These are phyloP conservation scores for Callorhinus ursinus DNA, from an alignment of 2,113 vertebrate genomes.

Conservation along the genomic window DNA sequence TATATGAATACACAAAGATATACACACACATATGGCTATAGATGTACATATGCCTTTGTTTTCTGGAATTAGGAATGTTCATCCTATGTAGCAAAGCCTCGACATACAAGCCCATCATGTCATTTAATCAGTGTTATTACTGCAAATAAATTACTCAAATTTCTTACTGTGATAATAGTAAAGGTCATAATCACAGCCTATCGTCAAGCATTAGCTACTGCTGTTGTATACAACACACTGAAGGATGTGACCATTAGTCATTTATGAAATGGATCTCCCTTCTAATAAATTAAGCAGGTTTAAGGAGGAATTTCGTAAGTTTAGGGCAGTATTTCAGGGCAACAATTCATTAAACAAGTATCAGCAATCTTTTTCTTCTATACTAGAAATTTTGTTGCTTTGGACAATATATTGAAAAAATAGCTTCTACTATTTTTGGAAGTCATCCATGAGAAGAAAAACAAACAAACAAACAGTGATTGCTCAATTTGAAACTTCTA, in stretches of 20 bases:
- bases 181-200: not conserved
- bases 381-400: conserved; percentile 34
- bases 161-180: not conserved
- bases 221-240: not conserved
- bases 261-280: not conserved
- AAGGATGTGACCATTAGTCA: not conserved
- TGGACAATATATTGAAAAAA: not conserved
- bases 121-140: not conserved
- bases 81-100: not conserved
- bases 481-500: conserved; percentile 1
- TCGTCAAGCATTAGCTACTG: not conserved
- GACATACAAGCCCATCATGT: not conserved
- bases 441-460: not conserved
- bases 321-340: not conserved
- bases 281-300: not conserved
- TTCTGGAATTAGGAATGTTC: conserved; percentile 40
- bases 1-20: not conserved
- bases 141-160: not conserved
- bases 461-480: not conserved
- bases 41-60: not conserved
- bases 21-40: not conserved
- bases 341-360: not conserved
- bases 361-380: not conserved
- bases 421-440: not conserved
- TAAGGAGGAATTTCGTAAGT: not conserved